Evolutionary conservation across 2,113 vertebrate species (phyloP), one percentile per base, ranked within the genome.

Genomic region (Sorex fumeus): DNA sequence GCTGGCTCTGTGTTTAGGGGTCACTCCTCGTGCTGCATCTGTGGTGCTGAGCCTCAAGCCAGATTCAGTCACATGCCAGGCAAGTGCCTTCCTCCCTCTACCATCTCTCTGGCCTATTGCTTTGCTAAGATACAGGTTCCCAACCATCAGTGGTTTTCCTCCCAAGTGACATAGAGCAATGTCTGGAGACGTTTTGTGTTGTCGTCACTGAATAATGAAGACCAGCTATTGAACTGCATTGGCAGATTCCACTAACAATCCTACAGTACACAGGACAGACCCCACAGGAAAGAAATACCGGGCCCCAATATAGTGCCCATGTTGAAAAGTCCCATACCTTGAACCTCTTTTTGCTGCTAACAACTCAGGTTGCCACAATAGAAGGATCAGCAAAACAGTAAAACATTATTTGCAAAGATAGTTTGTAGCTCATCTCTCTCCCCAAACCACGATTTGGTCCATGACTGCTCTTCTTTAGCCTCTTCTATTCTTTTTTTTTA

Each of bases 161-260:
- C 34, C 13, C 18, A 4, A 40, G 2, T 15, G 12, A 45, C 11
- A 36, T 43, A 57, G 81, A 28, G 19, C 66, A 43, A 72, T 28
- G 2, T 60, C 66, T 57, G 57, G 32, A 80, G 89, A 84, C 32
- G 64, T 64, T 84, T 88, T 91, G 82, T 60, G 18, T 71, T 79
- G 25, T 83, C 62, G 47, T 53, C 43, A 3, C 40, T 72, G 53
- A 13, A 30, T 16, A 47, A 23, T 18, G 66, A 3, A 64, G 67
- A 32, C n/a, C 75, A 87, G 32, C 66, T 74, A 8, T 28, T 84
- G 70, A 30, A 50, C 91, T 79, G 76, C 25, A 32, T 77, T 6
- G 28, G 19, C 43, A 84, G 45, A 79, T 50, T 19, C 57, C 66
- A 28, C 75, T 90, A 67, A 87, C 30, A 28, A 62, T 3, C 43